Conservation (phyloP, 2,113 vertebrate genomes). For the Ochotona princeps region DNA sequence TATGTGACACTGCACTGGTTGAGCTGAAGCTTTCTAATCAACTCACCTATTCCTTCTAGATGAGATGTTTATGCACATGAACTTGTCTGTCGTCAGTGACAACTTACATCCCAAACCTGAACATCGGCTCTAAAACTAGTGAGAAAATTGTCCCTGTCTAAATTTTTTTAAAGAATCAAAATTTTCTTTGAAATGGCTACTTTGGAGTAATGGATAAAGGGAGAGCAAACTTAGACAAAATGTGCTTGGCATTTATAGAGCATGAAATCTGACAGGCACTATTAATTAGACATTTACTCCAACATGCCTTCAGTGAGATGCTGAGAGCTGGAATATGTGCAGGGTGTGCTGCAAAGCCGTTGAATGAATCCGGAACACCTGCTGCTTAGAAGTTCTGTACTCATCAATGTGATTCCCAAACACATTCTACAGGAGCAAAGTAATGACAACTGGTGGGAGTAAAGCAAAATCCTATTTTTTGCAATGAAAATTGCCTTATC, state of each 20-base stretch:
- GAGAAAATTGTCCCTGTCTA: neutral
- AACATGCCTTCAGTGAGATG: neutral
- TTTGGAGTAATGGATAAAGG: slow-evolving; percentile 16
- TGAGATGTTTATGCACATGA: neutral
- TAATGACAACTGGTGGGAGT: slow-evolving; percentile 36
- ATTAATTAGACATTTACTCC: slow-evolving; percentile 26
- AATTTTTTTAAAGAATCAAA: neutral
- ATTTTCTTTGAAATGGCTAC: slow-evolving; percentile 17
- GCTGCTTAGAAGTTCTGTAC: neutral
- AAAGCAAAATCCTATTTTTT: slow-evolving; percentile 6
- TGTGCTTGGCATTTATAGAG: slow-evolving; percentile 34
- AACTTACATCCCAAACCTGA: neutral
- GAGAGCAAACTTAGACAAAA: neutral
- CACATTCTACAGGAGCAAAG: neutral
- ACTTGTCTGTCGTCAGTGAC: neutral
- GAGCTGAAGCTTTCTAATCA: neutral
- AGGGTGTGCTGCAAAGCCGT: neutral
- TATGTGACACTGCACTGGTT: neutral
- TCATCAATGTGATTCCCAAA: neutral
- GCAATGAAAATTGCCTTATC: slow-evolving; percentile 34
- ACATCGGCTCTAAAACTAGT: neutral
- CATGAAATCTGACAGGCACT: neutral
- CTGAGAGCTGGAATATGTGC: slow-evolving; percentile 43
- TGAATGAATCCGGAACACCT: neutral
- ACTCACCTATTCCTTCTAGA: neutral